These are phyloP conservation scores for Notodonta ziczac DNA, from an alignment of 2,888 invertebrate genomes.

Conservation along the genomic window DNA sequence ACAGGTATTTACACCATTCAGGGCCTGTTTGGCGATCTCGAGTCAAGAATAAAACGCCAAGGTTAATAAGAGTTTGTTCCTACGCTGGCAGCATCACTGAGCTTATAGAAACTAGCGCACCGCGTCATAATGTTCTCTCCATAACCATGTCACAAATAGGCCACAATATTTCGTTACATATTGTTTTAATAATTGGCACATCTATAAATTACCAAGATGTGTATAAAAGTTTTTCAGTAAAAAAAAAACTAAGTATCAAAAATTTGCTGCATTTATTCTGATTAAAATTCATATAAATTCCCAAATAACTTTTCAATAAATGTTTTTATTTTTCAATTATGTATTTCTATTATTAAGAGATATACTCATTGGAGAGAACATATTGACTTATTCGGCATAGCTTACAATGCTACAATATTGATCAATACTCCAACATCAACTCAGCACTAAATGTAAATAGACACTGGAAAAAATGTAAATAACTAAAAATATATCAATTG, in stretches of 20 bases:
- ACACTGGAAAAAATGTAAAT: constrained; percentile 50
- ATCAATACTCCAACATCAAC: constrained; percentile 9
- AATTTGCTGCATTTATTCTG: no score
- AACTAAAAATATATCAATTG: constrained; percentile 22
- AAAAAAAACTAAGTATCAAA: no score
- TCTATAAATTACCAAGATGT: no score
- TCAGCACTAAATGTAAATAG: constrained; percentile 53
- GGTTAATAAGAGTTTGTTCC: constrained; percentile 61
- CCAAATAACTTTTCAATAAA: no score
- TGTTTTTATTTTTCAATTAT: background rate
- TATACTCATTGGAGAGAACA: constrained; percentile 47
- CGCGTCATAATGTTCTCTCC: constrained; percentile 58
- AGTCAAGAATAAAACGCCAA: constrained; percentile 78
- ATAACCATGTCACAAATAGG: constrained; percentile 2
- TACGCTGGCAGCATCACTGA: constrained; percentile 48
- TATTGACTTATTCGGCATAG: constrained; percentile 39
- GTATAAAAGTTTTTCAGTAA: no score
- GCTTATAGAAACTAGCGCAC: constrained; percentile 67
- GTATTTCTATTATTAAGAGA: background rate
- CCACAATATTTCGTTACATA: constrained; percentile 1
- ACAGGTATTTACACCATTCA: constrained; percentile 83
- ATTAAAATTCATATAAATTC: no score
- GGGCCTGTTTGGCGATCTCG: constrained; percentile 81
- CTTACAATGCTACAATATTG: constrained; percentile 33
- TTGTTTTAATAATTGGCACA: background rate